Base-by-base conservation (phyloP, 2,797 vertebrate species). In the Pampus argenteus region DNA sequence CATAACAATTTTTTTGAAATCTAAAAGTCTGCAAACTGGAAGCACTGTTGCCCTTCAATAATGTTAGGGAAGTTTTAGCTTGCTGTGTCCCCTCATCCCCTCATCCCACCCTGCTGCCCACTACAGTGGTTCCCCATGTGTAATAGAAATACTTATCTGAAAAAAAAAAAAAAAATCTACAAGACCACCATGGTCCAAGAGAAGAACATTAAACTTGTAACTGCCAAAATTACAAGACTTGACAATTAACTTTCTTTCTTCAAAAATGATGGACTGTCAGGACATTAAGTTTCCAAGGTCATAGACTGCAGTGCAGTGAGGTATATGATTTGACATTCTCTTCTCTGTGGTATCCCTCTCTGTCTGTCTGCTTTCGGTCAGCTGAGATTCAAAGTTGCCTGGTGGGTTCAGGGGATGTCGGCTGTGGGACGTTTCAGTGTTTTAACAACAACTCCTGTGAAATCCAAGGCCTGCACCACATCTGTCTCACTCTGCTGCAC, bases 381-480 rank as follows among this genome's bases (percentile, higher is more conserved):
- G 98, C 87, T 50, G 97, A 96, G 79, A 98, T 99, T 71, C 97
- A 99, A 91, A 95, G 96, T 83, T 99, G 98, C 83, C 89, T 99
- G 91, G 92, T 97, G 76, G 96, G 87, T 36, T 96, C 97, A 36
- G 97, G 96, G 4, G 97, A 99, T 36, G 97, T 98, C 70, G 98
- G 97, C 56, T 99, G 98, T 55, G 96, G 96, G 51, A 96, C 95
- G 66, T 99, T 99, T 78, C 96, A 98, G 74, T 99, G 98, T 86
- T 98, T 99, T 83, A 97, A 95, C 91, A 99, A 98, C 92, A 98
- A 96, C 92, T 98, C 97, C 22, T 99, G 97, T 38, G 96, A 98
- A 88, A 97, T 99, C 80, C 93, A 94, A 38, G 97, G 97, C 25
- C 94, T 99, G 69, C 95, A 98, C 67, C 96, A 97, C 84, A 99